Evolutionary conservation across 2,113 vertebrate species (phyloP).

Genomic region (Toxotes chatareus): DNA sequence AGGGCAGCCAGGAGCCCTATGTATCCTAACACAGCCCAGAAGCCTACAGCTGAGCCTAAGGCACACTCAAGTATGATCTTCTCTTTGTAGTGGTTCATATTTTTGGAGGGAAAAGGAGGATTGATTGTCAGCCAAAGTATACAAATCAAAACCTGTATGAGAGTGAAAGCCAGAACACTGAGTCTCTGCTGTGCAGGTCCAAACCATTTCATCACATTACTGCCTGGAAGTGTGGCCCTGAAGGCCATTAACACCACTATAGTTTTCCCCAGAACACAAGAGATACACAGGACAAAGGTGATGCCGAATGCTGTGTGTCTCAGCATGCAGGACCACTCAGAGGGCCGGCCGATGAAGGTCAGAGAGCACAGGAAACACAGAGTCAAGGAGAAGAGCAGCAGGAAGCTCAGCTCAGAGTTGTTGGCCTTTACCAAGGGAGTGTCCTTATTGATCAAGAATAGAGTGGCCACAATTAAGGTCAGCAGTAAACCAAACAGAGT

Average conservation of each 20-base stretch:
- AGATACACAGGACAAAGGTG: conserved; percentile 81
- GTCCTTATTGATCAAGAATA: conserved; percentile 76
- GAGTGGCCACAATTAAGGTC: conserved; percentile 59
- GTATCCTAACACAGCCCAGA: conserved; percentile 77
- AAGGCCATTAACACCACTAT: conserved; percentile 82
- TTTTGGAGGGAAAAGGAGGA: conserved; percentile 74
- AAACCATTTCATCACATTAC: conserved; percentile 80
- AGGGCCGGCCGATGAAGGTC: conserved; percentile 80
- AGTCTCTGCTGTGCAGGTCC: conserved; percentile 77
- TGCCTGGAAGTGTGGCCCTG: conserved; percentile 75
- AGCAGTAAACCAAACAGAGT: conserved; percentile 75
- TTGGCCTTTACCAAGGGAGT: conserved; percentile 81
- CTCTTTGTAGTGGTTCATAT: conserved; percentile 64
- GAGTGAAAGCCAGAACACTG: conserved; percentile 73
- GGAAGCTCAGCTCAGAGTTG: conserved; percentile 83
- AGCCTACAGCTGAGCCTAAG: conserved; percentile 66
- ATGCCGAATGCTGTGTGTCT: conserved; percentile 81
- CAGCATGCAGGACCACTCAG: conserved; percentile 82
- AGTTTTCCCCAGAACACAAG: conserved; percentile 80
- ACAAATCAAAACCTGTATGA: conserved; percentile 77
- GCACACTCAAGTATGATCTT: conserved; percentile 77
- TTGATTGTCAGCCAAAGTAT: conserved; percentile 76
- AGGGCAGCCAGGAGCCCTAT: conserved; percentile 70
- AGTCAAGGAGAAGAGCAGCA: conserved; percentile 80
- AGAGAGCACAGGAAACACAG: conserved; percentile 83